Base-by-base conservation (phyloP, 64 coral and sea anemone genomes). In the Pocillopora verrucosa region DNA sequence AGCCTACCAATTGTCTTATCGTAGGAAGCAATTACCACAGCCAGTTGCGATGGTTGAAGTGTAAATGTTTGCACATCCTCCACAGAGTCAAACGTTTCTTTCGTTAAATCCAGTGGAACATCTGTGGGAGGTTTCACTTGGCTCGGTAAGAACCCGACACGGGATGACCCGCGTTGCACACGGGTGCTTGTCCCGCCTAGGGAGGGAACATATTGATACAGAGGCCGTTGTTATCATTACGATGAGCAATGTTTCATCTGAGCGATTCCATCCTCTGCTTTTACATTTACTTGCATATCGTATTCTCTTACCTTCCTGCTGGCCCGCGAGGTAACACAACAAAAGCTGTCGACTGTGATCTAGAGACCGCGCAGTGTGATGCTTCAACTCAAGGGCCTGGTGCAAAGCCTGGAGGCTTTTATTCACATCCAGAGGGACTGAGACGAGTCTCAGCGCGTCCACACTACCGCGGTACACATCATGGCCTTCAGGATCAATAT, bases 401-500 rank as follows among this genome's bases (percentile, higher is more conserved):
- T 87, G 87, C 13, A 99, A 63, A 65, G 87, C 73, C 24, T 93
- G 65, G 67, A 99, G 75, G 68, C 93, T 99, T 19, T 90, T 91
- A 87, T 80, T 91, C 16, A 89, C 91, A 82, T 99, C 94, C 2
- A 95, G 60, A 77, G 97, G 97, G 59, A 99, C 97, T 61, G 90
- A 99, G 45, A 99, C 83, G 14, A 99, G 88, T 51, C 91, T 86
- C 0, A 95, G 78, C 13, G 97, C 97, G n/a, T 99, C 94, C 9
- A 80, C 88, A 64, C 94, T 92, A 45, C 90, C 91, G 68, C 88
- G 93, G 88, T 99, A 99, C 84, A 99, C 94, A 73, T 99, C 80
- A 93, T 99, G 97, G 36, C 97, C 97, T 75, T 93, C 37, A 45
- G 97, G 97, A 91, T 99, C 97, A 75, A 99, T 93, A 82, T 99